Evolutionary conservation across 2,113 vertebrate genomes (phyloP).

Genomic region (Acanthisitta chloris): DNA sequence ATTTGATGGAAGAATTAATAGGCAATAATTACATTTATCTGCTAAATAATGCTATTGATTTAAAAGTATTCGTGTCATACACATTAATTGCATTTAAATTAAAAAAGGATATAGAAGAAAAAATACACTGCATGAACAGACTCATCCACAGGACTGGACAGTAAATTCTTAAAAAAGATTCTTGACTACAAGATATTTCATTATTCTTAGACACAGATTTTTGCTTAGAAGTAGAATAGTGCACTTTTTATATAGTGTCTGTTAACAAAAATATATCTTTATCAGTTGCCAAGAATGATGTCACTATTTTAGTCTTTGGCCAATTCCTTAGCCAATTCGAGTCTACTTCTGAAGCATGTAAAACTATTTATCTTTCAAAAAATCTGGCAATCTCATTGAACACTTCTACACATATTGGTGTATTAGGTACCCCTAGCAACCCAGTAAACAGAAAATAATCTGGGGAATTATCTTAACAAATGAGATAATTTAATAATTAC

Average conservation of each 20-base stretch:
- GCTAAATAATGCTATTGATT: not conserved
- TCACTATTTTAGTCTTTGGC: slow-evolving; percentile 82
- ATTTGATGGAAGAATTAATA: slow-evolving; percentile 43
- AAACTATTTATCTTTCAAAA: slow-evolving; percentile 93
- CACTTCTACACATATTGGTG: slow-evolving; percentile 84
- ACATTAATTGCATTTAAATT: not conserved
- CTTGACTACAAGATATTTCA: not conserved
- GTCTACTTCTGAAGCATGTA: slow-evolving; percentile 86
- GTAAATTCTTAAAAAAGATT: not conserved
- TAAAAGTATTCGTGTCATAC: not conserved
- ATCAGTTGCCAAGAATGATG: slow-evolving; percentile 91
- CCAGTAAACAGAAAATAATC: slow-evolving; percentile 87
- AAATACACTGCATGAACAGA: not conserved
- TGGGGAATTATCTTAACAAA: slow-evolving; percentile 45
- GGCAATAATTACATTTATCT: slow-evolving; percentile 13
- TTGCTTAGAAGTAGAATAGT: slow-evolving; percentile 60
- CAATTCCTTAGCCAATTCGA: slow-evolving; percentile 82
- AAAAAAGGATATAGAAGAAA: not conserved
- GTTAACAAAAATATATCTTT: slow-evolving; percentile 75
- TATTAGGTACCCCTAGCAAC: slow-evolving; percentile 90
- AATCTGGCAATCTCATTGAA: slow-evolving; percentile 79
- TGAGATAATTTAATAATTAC: slow-evolving; percentile 55
- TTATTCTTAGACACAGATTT: slow-evolving; percentile 43
- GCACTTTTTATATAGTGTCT: slow-evolving; percentile 57
- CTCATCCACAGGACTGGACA: not conserved